Conservation (phyloP, 2,888 invertebrate genomes). For the Rutpela maculata region DNA sequence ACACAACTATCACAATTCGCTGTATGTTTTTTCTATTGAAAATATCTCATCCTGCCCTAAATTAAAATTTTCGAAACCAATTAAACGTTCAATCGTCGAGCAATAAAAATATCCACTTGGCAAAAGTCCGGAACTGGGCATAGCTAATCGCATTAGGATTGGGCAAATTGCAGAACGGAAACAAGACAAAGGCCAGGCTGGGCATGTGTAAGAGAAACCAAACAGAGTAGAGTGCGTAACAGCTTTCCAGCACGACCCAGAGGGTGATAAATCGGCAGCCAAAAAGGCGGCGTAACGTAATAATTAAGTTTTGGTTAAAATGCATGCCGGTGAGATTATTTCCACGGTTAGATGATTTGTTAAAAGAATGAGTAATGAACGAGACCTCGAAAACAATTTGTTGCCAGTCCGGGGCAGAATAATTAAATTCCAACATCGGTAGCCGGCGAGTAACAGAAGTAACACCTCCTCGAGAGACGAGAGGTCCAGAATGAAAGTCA, state of each 20-base stretch:
- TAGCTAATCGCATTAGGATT: background rate
- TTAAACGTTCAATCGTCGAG: background rate
- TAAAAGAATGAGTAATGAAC: slow-evolving; percentile 69
- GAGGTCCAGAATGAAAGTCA: slow-evolving; percentile 46
- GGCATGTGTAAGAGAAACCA: slow-evolving; percentile 22
- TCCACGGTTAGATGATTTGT: slow-evolving; percentile 67
- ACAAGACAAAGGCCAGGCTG: slow-evolving; percentile 1
- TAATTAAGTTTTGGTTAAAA: slow-evolving; percentile 60
- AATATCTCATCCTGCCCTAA: background rate
- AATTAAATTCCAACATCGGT: slow-evolving; percentile 58
- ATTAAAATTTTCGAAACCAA: background rate
- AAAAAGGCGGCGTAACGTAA: slow-evolving; percentile 32
- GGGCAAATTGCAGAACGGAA: slow-evolving; percentile 8
- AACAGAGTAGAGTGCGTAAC: slow-evolving; percentile 6
- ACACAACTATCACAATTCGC: no score
- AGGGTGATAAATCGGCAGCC: slow-evolving; percentile 35
- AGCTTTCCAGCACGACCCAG: slow-evolving; percentile 9
- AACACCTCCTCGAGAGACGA: slow-evolving; percentile 46
- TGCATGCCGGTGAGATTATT: slow-evolving; percentile 59
- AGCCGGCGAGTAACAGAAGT: slow-evolving; percentile 48
- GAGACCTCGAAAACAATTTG: slow-evolving; percentile 66
- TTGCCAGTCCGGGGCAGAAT: slow-evolving; percentile 55
- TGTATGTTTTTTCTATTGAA: no score
- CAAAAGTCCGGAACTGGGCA: slow-evolving; percentile 24
- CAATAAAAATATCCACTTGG: slow-evolving; percentile 27